Percentiles rank a stretch among this genome's conserved stretches.
These are phyloP conservation scores for Danio kyathit DNA, from an alignment of 2,797 vertebrate genomes.

Conservation along the genomic window DNA sequence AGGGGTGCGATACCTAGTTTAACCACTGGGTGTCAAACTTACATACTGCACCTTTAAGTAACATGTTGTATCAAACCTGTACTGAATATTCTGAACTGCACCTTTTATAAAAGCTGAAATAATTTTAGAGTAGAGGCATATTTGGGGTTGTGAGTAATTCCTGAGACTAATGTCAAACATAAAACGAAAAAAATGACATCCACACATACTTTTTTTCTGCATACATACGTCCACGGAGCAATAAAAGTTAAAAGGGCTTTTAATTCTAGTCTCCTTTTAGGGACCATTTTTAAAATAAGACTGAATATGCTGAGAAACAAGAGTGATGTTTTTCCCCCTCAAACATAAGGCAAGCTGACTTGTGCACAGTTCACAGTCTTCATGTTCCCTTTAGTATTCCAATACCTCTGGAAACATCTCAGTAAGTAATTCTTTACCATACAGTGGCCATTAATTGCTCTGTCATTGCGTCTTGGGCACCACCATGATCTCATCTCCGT, in stretches of 20 bases:
- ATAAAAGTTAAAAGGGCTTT: neutral
- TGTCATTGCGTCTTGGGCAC: conserved; percentile 78
- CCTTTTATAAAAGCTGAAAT: conserved; percentile 7
- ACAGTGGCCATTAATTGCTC: neutral
- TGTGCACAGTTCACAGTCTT: conserved; percentile 17
- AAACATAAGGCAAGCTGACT: conserved; percentile 6
- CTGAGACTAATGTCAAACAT: conserved; percentile 45
- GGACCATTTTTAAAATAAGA: neutral
- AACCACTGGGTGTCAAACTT: too few relatives aligned
- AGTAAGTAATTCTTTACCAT: conserved; percentile 5
- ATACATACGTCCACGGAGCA: conserved; percentile 6
- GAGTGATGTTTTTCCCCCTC: neutral
- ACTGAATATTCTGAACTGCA: neutral
- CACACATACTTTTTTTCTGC: conserved; percentile 11
- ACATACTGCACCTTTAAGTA: too few relatives aligned
- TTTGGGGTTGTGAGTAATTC: conserved; percentile 32
- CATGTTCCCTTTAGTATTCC: conserved; percentile 11
- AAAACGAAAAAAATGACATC: conserved; percentile 23
- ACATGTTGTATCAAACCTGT: neutral
- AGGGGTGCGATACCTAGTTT: too few relatives aligned
- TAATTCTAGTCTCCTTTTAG: conserved; percentile 22
- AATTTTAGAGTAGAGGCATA: neutral
- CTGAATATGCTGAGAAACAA: conserved; percentile 1
- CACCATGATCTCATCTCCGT: conserved; percentile 94
- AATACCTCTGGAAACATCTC: neutral